Evolutionary conservation across 1,140 invertebrate genomes (phyloP).

Genomic region (Trialeurodes vaporariorum): DNA sequence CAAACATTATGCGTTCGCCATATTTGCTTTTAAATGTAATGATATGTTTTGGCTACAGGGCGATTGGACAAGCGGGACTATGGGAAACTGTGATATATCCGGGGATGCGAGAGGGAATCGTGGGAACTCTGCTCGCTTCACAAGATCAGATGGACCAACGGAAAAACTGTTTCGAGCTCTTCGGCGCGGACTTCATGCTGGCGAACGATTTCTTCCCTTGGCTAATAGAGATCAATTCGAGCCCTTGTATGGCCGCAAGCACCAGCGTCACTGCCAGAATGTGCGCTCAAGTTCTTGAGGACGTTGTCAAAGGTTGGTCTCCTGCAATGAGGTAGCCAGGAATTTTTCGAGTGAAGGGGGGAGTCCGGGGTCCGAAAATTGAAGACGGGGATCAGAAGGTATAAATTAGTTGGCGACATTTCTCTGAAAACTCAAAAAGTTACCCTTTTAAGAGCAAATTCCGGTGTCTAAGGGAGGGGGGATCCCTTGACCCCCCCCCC

Average conservation of each 20-base stretch:
- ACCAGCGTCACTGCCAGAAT: constrained; percentile 78
- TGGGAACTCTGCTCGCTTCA: constrained; percentile 73
- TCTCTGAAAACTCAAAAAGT: neutral
- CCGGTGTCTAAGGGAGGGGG: too few relatives aligned
- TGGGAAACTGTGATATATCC: constrained; percentile 77
- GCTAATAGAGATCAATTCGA: constrained; percentile 91
- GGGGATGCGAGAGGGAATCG: constrained; percentile 76
- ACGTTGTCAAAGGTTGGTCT: constrained; percentile 75
- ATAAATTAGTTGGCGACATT: neutral
- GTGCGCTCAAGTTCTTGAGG: constrained; percentile 77
- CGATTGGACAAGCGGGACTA: constrained; percentile 51
- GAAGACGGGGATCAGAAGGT: neutral
- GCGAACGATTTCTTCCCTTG: constrained; percentile 80
- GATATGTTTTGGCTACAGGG: constrained; percentile 26
- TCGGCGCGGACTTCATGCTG: constrained; percentile 86
- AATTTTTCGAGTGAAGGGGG: too few relatives aligned
- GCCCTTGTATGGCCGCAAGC: constrained; percentile 77
- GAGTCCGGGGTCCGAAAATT: too few relatives aligned
- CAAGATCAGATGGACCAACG: constrained; percentile 76
- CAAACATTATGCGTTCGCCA: too few relatives aligned
- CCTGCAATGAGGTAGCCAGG: neutral
- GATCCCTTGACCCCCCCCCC: neutral
- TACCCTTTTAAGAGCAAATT: too few relatives aligned
- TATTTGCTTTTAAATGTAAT: constrained; percentile 6
- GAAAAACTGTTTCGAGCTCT: constrained; percentile 83